Percentiles rank a stretch among this genome's conserved stretches.
Evolutionary conservation across 1,140 invertebrate species (phyloP).

Genomic region (Agraylea sexmaculata): DNA sequence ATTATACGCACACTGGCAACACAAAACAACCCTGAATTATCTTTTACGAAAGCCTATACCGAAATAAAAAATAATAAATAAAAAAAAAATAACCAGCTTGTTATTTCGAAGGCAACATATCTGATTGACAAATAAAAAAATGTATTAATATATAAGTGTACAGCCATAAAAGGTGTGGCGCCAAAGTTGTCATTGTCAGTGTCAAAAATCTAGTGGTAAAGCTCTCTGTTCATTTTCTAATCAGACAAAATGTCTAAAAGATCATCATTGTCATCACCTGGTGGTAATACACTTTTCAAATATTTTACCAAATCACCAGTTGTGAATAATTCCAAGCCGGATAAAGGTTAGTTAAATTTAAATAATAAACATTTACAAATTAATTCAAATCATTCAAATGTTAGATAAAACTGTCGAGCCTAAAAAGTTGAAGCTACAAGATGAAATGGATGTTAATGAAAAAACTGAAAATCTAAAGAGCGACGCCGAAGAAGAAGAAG

Average conservation of each 20-base stretch:
- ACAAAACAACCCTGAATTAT: no score
- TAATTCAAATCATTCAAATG: background rate
- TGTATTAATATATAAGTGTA: no score
- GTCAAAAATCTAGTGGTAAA: no score
- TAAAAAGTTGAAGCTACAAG: conserved; percentile 22
- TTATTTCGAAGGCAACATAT: no score
- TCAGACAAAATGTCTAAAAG: conserved; percentile 32
- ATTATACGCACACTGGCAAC: no score
- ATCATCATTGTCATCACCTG: conserved; percentile 26
- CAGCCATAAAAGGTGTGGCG: no score
- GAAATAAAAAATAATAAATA: no score
- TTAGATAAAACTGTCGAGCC: background rate
- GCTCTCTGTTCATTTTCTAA: no score
- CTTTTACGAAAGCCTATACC: no score
- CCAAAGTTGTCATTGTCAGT: no score
- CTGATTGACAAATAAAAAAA: no score
- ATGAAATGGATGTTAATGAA: conserved; percentile 9
- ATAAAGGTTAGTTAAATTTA: conserved; percentile 17
- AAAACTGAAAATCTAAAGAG: conserved; percentile 23
- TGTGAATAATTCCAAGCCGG: conserved; percentile 29
- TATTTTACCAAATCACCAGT: conserved; percentile 45
- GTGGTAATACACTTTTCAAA: conserved; percentile 44
- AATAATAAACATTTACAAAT: background rate
- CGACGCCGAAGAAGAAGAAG: conserved; percentile 28
- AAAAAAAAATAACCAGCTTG: no score